These are phyloP conservation scores for Microcebus griseorufus DNA, from an alignment of 2,113 vertebrate species.

Conservation along the genomic window DNA sequence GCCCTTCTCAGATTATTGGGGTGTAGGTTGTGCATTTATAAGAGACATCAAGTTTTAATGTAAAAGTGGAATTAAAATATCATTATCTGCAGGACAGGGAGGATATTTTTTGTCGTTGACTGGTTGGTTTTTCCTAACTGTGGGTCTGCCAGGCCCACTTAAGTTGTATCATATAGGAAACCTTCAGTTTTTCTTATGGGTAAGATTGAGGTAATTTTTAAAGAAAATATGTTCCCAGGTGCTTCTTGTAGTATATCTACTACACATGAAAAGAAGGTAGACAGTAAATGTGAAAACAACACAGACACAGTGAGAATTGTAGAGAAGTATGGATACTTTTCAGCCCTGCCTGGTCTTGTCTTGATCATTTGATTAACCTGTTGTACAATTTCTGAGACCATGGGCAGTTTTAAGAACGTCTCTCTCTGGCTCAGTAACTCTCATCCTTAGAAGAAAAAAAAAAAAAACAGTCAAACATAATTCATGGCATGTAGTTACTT, in stretches of 20 bases:
- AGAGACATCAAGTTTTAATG: neutral
- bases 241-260: neutral
- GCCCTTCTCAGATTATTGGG: neutral
- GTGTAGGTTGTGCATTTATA: neutral
- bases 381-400: neutral
- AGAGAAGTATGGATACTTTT: neutral
- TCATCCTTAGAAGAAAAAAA: neutral
- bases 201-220: neutral
- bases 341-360: neutral
- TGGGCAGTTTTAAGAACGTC: neutral
- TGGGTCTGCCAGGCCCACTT: neutral
- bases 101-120: neutral
- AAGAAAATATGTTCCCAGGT: neutral
- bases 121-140: neutral
- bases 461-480: neutral
- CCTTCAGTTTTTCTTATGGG: neutral
- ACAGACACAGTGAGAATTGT: neutral
- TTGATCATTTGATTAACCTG: neutral
- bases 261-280: neutral
- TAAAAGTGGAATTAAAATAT: neutral
- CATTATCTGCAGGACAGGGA: neutral
- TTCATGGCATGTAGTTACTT: neutral
- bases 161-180: neutral
- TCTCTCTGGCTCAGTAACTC: neutral
- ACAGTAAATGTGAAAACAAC: neutral